These are phyloP conservation scores for Adelosebastes latens DNA, from an alignment of 2,797 vertebrate species.

Conservation along the genomic window DNA sequence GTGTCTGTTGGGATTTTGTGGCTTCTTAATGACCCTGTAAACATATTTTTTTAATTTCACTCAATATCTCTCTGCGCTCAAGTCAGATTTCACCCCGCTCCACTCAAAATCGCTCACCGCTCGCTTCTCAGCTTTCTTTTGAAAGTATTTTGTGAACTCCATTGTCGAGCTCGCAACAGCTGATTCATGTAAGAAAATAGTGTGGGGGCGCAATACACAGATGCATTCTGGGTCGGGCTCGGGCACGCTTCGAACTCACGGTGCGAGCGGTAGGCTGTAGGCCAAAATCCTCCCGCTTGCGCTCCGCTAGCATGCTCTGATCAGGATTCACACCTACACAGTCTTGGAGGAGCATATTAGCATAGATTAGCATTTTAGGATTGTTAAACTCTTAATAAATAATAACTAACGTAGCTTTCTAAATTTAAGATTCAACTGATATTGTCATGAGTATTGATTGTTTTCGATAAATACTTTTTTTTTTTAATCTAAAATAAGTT, in stretches of 20 bases:
- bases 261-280: neutral
- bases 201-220: neutral
- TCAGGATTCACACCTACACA: neutral
- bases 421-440: slow-evolving; percentile 13
- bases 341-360: neutral
- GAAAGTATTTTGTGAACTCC: neutral
- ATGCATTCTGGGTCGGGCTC: neutral
- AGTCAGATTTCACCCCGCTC: neutral
- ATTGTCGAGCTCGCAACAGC: neutral
- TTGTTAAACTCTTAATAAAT: neutral
- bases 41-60: neutral
- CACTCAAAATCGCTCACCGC: neutral
- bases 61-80: neutral
- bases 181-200: neutral
- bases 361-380: neutral
- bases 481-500: neutral
- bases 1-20: neutral
- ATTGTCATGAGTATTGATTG: slow-evolving; percentile 23
- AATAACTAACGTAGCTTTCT: neutral
- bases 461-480: neutral
- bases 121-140: neutral
- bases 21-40: neutral
- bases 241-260: neutral
- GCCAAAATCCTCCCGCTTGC: neutral
- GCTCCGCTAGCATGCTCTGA: neutral